Evolutionary conservation across 2,888 invertebrate species (phyloP).

Genomic region (Agrochola litura): DNA sequence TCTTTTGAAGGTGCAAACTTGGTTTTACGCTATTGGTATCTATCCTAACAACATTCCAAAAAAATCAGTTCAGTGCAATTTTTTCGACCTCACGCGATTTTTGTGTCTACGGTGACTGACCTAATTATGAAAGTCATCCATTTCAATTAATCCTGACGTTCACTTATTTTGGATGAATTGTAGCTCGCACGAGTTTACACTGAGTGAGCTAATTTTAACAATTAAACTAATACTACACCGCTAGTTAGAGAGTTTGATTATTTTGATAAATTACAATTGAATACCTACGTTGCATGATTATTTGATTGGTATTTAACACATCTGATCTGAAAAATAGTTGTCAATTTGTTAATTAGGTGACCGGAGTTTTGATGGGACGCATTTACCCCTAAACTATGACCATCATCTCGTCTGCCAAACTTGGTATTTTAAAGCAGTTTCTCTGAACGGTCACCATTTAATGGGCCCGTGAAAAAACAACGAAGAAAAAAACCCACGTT

Average conservation of each 20-base stretch:
- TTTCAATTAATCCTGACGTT: conserved; percentile 3
- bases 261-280: neutral
- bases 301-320: neutral
- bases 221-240: conserved; percentile 4
- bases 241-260: conserved; percentile 1
- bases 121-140: neutral
- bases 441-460: too few relatives aligned
- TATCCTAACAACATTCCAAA: too few relatives aligned
- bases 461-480: neutral
- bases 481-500: neutral
- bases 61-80: too few relatives aligned
- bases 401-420: neutral
- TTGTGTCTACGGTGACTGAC: too few relatives aligned
- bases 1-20: too few relatives aligned
- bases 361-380: neutral
- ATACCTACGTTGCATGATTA: neutral
- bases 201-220: conserved; percentile 2
- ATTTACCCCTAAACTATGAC: neutral
- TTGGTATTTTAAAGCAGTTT: neutral
- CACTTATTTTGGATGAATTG: conserved; percentile 12
- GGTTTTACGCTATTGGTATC: too few relatives aligned
- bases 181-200: neutral
- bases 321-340: neutral
- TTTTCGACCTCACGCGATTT: too few relatives aligned
- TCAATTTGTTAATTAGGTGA: neutral